A percentile compares a stretch with the other conserved stretches of the same genome.
phyloP scores from a whole-genome alignment of 2,113 vertebrate species.

The Colinus virginianus region DNA sequence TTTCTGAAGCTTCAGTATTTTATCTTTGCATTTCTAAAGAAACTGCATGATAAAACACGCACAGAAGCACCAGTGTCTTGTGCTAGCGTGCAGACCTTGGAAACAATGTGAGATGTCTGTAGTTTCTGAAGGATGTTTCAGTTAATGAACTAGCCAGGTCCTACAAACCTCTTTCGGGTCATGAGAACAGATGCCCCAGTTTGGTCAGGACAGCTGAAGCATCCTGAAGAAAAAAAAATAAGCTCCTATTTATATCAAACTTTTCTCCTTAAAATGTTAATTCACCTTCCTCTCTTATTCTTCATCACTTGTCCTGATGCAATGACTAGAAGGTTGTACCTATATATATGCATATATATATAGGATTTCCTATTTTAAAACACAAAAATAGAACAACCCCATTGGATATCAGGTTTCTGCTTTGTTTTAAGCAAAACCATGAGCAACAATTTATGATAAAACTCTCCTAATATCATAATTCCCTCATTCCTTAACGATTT shows the following conservation, averaged over 20 bases:
- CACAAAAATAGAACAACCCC: not conserved
- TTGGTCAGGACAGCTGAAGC: not conserved
- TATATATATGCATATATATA: no score
- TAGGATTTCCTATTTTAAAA: not conserved
- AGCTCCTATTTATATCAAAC: not conserved
- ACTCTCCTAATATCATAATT: not conserved
- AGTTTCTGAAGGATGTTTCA: not conserved
- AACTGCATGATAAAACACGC: not conserved
- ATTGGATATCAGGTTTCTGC: not conserved
- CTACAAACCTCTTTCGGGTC: not conserved
- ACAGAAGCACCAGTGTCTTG: not conserved
- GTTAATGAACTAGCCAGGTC: not conserved
- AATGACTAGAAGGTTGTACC: not conserved
- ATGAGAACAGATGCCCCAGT: not conserved
- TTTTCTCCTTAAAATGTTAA: not conserved
- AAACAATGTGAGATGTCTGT: not conserved
- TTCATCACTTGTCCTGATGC: not conserved
- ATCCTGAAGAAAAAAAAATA: not conserved
- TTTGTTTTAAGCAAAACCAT: not conserved
- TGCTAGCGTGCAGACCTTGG: not conserved
- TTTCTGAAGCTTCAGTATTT: not conserved
- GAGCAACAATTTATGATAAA: not conserved
- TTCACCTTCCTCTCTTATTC: not conserved
- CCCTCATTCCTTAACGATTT: not conserved
- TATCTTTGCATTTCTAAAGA: not conserved